Percentiles rank a stretch among this genome's conserved stretches.
These are phyloP conservation scores for Pandion haliaetus DNA, from an alignment of 2,113 vertebrate genomes.

Conservation along the genomic window DNA sequence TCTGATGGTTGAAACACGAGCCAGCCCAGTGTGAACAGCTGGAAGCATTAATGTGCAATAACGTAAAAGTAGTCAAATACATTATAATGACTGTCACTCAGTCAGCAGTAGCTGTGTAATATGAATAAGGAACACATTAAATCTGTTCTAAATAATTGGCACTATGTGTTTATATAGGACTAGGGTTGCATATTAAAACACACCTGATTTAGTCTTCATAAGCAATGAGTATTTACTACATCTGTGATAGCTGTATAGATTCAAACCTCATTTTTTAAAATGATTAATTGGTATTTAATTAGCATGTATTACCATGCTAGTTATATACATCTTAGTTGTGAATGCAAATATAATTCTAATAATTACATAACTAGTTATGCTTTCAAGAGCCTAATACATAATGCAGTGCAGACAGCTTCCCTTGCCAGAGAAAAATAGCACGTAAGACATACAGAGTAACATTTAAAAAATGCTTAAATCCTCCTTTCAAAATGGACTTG, in stretches of 20 bases:
- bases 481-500: background rate
- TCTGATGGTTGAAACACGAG: background rate
- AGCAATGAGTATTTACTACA: constrained; percentile 39
- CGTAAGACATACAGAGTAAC: background rate
- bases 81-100: background rate
- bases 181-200: constrained; percentile 12
- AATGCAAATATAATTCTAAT: constrained; percentile 54
- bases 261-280: background rate
- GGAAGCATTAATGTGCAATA: background rate
- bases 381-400: constrained; percentile 5
- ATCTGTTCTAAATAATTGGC: background rate
- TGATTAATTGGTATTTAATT: constrained; percentile 53
- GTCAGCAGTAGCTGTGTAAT: background rate
- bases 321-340: background rate
- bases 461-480: background rate
- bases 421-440: background rate
- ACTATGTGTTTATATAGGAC: background rate
- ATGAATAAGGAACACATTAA: background rate
- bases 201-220: constrained; percentile 5
- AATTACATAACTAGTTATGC: constrained; percentile 2
- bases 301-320: background rate
- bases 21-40: background rate
- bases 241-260: background rate
- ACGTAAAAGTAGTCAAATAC: background rate
- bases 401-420: constrained; percentile 1